These are phyloP conservation scores for Hyperoplus immaculatus DNA, from an alignment of 2,797 vertebrate genomes.

Conservation along the genomic window DNA sequence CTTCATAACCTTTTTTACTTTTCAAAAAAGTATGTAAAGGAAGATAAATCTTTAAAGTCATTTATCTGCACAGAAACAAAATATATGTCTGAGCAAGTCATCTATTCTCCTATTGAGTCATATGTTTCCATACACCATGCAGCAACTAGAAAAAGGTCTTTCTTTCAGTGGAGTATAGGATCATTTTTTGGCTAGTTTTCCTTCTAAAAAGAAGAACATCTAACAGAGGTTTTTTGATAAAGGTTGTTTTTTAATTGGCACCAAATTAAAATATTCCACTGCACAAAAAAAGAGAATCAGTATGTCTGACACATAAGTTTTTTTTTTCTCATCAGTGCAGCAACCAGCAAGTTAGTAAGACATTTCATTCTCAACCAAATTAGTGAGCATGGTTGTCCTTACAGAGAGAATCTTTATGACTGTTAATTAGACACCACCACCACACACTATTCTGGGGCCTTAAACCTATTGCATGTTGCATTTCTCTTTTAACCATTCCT, in stretches of 20 bases:
- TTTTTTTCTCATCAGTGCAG: too few relatives aligned
- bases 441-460: neutral
- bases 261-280: neutral
- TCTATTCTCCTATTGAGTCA: neutral
- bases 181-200: neutral
- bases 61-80: neutral
- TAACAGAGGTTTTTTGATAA: too few relatives aligned
- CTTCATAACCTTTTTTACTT: conserved; percentile 46
- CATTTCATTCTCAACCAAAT: conserved; percentile 19
- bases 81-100: neutral
- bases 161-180: neutral
- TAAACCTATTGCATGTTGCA: conserved; percentile 11
- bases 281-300: too few relatives aligned
- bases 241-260: neutral
- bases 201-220: too few relatives aligned
- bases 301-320: too few relatives aligned
- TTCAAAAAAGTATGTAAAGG: neutral
- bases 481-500: neutral
- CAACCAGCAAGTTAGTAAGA: neutral
- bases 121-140: neutral
- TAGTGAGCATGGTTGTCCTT: conserved; percentile 13
- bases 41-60: neutral
- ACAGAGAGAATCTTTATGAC: conserved; percentile 11
- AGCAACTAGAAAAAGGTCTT: neutral
- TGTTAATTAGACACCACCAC: conserved; percentile 12